Conservation (phyloP, 2,888 invertebrate genomes). For the Xiphydria camelus region DNA sequence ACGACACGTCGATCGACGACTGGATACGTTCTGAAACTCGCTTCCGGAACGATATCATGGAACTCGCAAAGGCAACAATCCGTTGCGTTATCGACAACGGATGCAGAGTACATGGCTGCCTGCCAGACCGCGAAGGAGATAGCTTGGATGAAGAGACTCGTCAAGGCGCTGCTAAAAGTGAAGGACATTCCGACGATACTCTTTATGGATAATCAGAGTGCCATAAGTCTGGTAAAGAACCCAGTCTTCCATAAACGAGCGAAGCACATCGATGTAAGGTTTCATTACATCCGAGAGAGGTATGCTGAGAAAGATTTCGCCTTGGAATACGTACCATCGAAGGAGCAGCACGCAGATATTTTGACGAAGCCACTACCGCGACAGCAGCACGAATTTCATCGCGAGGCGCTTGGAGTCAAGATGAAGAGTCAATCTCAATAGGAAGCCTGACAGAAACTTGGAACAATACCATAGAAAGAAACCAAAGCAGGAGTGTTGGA, state of each 20-base stretch:
- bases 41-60: slow-evolving; percentile 8
- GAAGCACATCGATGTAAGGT: slow-evolving; percentile 27
- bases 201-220: slow-evolving; percentile 27
- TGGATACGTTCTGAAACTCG: slow-evolving; percentile 8
- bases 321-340: neutral
- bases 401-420: too few species aligned
- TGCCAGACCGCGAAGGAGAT: slow-evolving; percentile 17
- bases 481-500: too few species aligned
- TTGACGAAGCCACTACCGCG: neutral
- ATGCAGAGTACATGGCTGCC: neutral
- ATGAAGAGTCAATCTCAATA: too few species aligned
- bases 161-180: slow-evolving; percentile 14
- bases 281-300: slow-evolving; percentile 20
- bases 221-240: slow-evolving; percentile 23
- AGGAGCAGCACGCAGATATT: neutral
- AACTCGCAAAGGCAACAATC: slow-evolving; percentile 10
- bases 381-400: too few species aligned
- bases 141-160: slow-evolving; percentile 24
- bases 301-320: neutral
- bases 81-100: neutral
- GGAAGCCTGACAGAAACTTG: too few species aligned
- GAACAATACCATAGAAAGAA: too few species aligned
- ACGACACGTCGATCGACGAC: slow-evolving; percentile 16
- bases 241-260: slow-evolving; percentile 24
- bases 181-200: slow-evolving; percentile 10